phyloP scores from a whole-genome alignment of 2,888 invertebrate genomes.

The Frankliniella intonsa region DNA sequence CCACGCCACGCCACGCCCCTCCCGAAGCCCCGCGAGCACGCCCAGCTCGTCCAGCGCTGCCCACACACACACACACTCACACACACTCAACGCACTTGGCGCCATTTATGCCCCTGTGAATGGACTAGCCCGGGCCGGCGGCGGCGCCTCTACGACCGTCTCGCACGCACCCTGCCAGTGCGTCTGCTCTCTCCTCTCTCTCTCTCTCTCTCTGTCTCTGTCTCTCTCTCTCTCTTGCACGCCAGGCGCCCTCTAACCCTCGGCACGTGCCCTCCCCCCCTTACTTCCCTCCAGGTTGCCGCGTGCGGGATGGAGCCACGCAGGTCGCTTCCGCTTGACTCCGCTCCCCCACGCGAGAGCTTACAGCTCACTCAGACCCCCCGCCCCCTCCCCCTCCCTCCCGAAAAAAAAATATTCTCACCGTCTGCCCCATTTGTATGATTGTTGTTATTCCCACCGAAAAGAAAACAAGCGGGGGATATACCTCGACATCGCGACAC shows the following conservation, averaged over 20 bases:
- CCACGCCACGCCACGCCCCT: too few species aligned
- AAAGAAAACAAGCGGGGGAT: not conserved
- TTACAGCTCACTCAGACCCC: too few species aligned
- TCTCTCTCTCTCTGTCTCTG: not conserved
- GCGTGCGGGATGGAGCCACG: not conserved
- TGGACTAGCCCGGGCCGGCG: too few species aligned
- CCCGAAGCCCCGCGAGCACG: too few species aligned
- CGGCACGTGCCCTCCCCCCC: not conserved
- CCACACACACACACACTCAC: too few species aligned
- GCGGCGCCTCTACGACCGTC: too few species aligned
- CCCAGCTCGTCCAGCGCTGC: too few species aligned
- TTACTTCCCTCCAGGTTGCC: not conserved
- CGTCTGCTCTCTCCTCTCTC: slow-evolving; percentile 6
- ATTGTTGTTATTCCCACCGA: not conserved
- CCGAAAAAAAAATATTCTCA: not conserved
- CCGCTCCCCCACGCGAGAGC: not conserved
- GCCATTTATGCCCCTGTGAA: too few species aligned
- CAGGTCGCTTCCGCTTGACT: not conserved
- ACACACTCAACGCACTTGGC: too few species aligned
- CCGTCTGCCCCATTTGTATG: not conserved
- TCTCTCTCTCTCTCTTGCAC: not conserved
- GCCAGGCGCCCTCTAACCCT: not conserved
- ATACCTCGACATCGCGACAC: not conserved
- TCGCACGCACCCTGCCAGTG: too few species aligned
- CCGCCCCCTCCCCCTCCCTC: too few species aligned